These are phyloP conservation scores for Nephila pilipes DNA, from an alignment of 1,140 invertebrate species.

Conservation along the genomic window DNA sequence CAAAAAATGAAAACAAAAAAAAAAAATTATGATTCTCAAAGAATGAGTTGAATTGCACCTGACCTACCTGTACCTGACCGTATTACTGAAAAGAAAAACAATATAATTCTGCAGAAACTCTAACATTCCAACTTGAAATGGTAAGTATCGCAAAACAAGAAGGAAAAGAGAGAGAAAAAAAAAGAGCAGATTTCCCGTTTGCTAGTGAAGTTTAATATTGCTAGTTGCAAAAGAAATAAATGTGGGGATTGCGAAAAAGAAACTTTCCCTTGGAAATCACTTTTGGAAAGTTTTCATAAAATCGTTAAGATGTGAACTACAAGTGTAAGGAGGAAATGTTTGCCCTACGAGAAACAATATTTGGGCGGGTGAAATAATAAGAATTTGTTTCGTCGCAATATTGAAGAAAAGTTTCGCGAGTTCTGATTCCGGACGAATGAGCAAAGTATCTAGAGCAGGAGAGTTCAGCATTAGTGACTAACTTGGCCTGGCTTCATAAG, in stretches of 20 bases:
- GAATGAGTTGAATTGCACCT: background rate
- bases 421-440: conserved; percentile 5
- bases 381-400: conserved; percentile 62
- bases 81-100: background rate
- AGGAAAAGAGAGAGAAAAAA: too few relatives aligned
- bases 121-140: conserved; percentile 11
- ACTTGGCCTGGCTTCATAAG: background rate
- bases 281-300: conserved; percentile 69
- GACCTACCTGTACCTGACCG: conserved; percentile 22
- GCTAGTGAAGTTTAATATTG: conserved; percentile 68
- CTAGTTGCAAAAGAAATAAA: conserved; percentile 49
- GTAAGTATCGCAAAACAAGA: conserved; percentile 5
- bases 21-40: background rate
- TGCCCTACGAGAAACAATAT: conserved; percentile 61
- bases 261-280: conserved; percentile 66
- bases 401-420: conserved; percentile 47
- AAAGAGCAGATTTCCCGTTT: conserved; percentile 22
- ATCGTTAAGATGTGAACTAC: conserved; percentile 72
- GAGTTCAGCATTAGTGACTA: background rate
- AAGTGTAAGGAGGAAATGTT: conserved; percentile 57
- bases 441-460: conserved; percentile 38
- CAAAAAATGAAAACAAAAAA: background rate
- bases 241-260: conserved; percentile 50
- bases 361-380: conserved; percentile 67
- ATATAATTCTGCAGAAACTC: conserved; percentile 33